Base-by-base conservation (phyloP, 2,888 invertebrate species). In the Parnassius glacialis region DNA sequence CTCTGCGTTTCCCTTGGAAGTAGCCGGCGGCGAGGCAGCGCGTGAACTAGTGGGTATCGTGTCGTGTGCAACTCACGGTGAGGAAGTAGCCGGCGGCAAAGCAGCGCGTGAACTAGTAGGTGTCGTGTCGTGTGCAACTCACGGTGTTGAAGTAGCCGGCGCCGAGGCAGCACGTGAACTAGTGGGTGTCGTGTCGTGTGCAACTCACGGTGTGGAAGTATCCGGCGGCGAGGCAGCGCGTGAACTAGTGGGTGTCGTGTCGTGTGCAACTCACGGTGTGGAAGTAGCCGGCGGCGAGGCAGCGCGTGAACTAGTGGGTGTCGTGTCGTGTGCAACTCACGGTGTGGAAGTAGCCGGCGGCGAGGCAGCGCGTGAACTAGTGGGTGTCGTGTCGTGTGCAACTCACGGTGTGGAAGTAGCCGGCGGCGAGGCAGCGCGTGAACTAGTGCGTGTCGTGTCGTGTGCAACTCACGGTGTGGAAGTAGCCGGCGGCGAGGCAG, bases 1-100 rank as follows among this genome's bases (percentile, higher is more conserved):
- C n/a, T n/a, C n/a, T n/a, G n/a, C n/a, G n/a, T n/a, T n/a, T n/a
- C n/a, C n/a, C n/a, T n/a, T n/a, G n/a, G n/a, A n/a, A n/a, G n/a
- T n/a, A n/a, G 34, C 34, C 7, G 34, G 34, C 34, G 7, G 34
- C 34, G 34, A 34, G 5, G 7, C 34, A 1, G 34, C 5, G 34
- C 34, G 34, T 7, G 7, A 1, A 3, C 5, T 34, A 34, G 34
- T 34, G 34, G 16, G n/a, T n/a, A n/a, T 25, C 25, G 25, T 25
- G 25, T 25, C 25, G 3, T 25, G 25, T 1, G 25, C n/a, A 47
- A 84, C 93, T 86, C 74, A 94, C 94, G 73, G 90, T 94, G 68
- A 94, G 94, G 71, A 94, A 94, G 81, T 93, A 94, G 3, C 94
- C 94, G 10, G 93, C 93, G 45, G 94, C 92, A 65, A 94, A 87